phyloP scores from a whole-genome alignment of 2,113 vertebrate species.

The Lophotis ruficrista region DNA sequence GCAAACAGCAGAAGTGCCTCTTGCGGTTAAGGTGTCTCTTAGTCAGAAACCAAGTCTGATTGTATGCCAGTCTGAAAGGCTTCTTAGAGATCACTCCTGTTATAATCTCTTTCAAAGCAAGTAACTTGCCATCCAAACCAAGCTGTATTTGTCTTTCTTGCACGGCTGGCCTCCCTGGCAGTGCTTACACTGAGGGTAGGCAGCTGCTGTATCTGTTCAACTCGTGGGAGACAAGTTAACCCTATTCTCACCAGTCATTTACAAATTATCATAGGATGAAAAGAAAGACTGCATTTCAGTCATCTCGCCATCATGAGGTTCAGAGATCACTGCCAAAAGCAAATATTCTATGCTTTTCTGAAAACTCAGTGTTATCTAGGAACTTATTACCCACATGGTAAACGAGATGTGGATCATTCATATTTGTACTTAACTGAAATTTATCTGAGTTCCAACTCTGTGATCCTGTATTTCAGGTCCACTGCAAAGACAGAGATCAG shows the following conservation, averaged over 20 bases:
- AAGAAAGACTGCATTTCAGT: not conserved
- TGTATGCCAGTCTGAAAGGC: not conserved
- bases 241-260: not conserved
- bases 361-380: not conserved
- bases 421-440: not conserved
- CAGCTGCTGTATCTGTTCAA: not conserved
- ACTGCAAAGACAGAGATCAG: not conserved
- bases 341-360: not conserved
- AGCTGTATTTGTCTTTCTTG: not conserved
- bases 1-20: not conserved
- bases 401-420: not conserved
- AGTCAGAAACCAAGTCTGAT: not conserved
- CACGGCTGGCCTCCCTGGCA: not conserved
- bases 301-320: not conserved
- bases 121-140: not conserved
- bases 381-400: not conserved
- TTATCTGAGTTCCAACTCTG: not conserved
- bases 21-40: not conserved
- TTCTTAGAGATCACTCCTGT: not conserved
- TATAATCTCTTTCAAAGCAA: constrained; percentile 2
- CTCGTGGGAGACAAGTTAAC: not conserved
- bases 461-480: not conserved
- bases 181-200: not conserved
- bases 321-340: not conserved
- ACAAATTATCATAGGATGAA: not conserved